Evolutionary conservation across 2,888 invertebrate genomes (phyloP), one percentile per base, ranked within the genome.

Genomic region (Steinernema carpocapsae): DNA sequence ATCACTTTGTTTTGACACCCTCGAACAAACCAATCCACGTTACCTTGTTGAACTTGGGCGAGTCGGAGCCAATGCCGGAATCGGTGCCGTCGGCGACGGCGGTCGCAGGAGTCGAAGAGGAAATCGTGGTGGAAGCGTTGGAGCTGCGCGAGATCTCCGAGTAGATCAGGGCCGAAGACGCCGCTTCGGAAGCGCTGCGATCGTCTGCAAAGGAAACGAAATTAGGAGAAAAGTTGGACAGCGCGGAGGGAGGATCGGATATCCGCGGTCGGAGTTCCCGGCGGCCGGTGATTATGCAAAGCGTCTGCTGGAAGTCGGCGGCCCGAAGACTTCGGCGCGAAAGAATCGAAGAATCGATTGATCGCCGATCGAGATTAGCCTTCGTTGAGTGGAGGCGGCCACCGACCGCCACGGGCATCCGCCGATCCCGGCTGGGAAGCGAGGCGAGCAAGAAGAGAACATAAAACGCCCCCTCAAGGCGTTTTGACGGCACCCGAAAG

Each of bases 71-170:
- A 86, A 94, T 94, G 85, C 94, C 94, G 85, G 93, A 94, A 91
- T 94, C 94, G 92, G 94, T 93, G 89, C 94, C 94, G 88, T 93
- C 92, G n/a, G n/a, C n/a, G n/a, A n/a, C n/a, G 86, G 80, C 75
- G 46, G 76, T 46, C 17, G 76, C 24, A 17, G 75, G 51, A 24
- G 37, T 52, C 37, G 75, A 26, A 72, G 59, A 14, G 45, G 26
- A 32, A 37, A 59, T 76, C 43, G 46, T 64, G 3, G 56, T 76
- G 19, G 74, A 59, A 32, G 56, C 32, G 24, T 56, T 26, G n/a
- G 32, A 22, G 26, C 51, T 46, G 56, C 46, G 29, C 52, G 24
- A 71, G 29, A 51, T 73, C 70, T 73, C 32, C 32, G 46, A 22
- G 52, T 45, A 70, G 45, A 52, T 52, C 37, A 43, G 59, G 45